Evolutionary conservation across 1,140 invertebrate species (phyloP).

Genomic region (Drosophila kikkawai): DNA sequence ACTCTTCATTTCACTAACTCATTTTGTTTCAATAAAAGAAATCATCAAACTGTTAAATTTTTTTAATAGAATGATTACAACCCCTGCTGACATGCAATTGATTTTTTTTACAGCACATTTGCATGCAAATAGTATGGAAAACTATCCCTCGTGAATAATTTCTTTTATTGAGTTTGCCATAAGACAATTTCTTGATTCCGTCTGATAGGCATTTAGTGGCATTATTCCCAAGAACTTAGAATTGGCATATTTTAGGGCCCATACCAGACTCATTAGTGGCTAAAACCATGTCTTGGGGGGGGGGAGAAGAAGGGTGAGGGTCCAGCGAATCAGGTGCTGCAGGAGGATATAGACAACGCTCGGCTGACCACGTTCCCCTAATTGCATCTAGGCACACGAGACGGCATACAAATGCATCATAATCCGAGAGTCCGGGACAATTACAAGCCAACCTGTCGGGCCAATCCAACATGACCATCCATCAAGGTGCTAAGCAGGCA

Average conservation of each 20-base stretch:
- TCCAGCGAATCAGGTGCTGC: conserved; percentile 17
- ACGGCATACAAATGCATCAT: conserved; percentile 49
- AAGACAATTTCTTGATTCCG: conserved; percentile 6
- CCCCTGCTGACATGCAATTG: neutral
- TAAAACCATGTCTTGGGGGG: neutral
- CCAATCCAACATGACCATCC: conserved; percentile 33
- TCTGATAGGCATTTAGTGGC: conserved; percentile 6
- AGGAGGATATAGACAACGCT: conserved; percentile 16
- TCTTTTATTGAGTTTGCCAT: conserved; percentile 6
- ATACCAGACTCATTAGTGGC: conserved; percentile 18
- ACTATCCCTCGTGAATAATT: conserved; percentile 14
- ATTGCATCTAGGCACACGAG: conserved; percentile 36
- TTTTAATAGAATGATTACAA: neutral
- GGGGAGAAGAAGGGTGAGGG: neutral
- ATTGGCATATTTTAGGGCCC: conserved; percentile 1
- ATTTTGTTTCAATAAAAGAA: conserved; percentile 1
- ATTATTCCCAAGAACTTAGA: conserved; percentile 30
- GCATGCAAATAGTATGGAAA: conserved; percentile 3
- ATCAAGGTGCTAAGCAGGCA: conserved; percentile 48
- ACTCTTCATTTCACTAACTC: neutral
- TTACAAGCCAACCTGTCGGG: conserved; percentile 34
- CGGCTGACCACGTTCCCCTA: conserved; percentile 50
- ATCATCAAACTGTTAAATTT: neutral
- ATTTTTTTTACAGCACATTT: neutral
- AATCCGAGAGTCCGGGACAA: conserved; percentile 21